Conservation (phyloP, 2,888 invertebrate genomes). For the Melipona bicolor region DNA sequence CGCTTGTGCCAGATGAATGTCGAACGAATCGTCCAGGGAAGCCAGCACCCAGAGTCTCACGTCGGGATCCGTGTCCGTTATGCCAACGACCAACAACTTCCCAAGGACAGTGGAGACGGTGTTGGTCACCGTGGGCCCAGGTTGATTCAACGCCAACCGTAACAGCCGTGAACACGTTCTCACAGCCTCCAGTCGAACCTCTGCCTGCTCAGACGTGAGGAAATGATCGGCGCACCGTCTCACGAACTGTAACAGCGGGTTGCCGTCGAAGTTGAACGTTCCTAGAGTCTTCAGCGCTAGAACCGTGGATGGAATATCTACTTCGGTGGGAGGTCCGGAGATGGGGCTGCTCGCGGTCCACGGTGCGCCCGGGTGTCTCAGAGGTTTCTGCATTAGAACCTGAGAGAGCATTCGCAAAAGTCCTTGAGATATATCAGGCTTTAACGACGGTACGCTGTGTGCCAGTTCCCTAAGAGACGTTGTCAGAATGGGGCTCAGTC, state of each 20-base stretch:
- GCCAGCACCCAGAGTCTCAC: conserved; percentile 97
- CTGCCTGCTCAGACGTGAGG: conserved; percentile 95
- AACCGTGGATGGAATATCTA: conserved; percentile 93
- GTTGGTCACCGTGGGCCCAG: conserved; percentile 93
- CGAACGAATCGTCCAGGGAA: conserved; percentile 96
- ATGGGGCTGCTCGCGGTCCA: conserved; percentile 85
- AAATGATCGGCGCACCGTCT: conserved; percentile 96
- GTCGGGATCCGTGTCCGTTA: conserved; percentile 97
- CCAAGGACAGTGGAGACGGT: conserved; percentile 96
- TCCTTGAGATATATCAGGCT: conserved; percentile 96
- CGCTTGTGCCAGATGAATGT: conserved; percentile 97
- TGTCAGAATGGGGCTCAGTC: conserved; percentile 95
- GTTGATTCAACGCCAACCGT: conserved; percentile 91
- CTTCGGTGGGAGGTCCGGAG: conserved; percentile 83
- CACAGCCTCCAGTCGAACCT: conserved; percentile 97
- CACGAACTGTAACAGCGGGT: conserved; percentile 96
- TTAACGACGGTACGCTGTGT: conserved; percentile 93
- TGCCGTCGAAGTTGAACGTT: conserved; percentile 95
- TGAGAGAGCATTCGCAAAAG: conserved; percentile 95
- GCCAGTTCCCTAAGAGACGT: conserved; percentile 96
- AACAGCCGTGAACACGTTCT: conserved; percentile 96
- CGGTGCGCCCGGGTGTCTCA: conserved; percentile 92
- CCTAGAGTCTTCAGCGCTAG: conserved; percentile 97
- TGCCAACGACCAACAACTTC: conserved; percentile 95
- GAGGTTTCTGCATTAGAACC: conserved; percentile 92